Conservation (phyloP, 2,797 vertebrate species). For the Geotrypetes seraphini region DNA sequence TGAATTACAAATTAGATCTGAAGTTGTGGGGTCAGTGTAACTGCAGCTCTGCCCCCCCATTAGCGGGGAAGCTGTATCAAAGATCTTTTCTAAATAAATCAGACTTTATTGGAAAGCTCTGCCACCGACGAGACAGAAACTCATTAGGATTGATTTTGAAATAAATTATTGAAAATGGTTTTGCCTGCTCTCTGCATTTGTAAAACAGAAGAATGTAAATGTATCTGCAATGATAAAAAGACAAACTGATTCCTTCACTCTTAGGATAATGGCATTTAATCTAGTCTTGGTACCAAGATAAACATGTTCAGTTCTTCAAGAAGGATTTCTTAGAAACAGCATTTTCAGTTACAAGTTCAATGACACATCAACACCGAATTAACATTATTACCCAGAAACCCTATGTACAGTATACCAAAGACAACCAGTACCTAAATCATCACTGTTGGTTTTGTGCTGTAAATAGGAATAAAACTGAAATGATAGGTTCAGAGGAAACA, state of each 20-base stretch:
- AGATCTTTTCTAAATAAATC: conserved; percentile 69
- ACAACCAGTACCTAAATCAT: too few species aligned
- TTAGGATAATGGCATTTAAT: conserved; percentile 3
- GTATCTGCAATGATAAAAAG: conserved; percentile 25
- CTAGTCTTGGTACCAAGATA: neutral
- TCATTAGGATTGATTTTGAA: conserved; percentile 67
- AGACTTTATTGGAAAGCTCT: conserved; percentile 55
- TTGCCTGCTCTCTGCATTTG: conserved; percentile 53
- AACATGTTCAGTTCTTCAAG: too few species aligned
- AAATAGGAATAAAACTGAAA: too few species aligned
- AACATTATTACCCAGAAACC: too few species aligned
- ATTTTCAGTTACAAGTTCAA: too few species aligned
- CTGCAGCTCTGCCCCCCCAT: conserved; percentile 30
- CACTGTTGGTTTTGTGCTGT: too few species aligned
- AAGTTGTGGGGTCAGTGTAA: conserved; percentile 39
- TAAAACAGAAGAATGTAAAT: conserved; percentile 40
- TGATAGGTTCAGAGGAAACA: too few species aligned
- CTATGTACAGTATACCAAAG: too few species aligned
- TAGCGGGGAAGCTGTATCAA: conserved; percentile 44
- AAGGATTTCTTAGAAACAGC: conserved; percentile 6
- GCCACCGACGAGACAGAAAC: conserved; percentile 50
- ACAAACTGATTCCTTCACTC: conserved; percentile 25
- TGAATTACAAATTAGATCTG: conserved; percentile 51
- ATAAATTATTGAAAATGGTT: conserved; percentile 66
- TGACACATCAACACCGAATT: too few species aligned